phyloP scores from a whole-genome alignment of 2,113 vertebrate species.

The Pangasianodon gigas region DNA sequence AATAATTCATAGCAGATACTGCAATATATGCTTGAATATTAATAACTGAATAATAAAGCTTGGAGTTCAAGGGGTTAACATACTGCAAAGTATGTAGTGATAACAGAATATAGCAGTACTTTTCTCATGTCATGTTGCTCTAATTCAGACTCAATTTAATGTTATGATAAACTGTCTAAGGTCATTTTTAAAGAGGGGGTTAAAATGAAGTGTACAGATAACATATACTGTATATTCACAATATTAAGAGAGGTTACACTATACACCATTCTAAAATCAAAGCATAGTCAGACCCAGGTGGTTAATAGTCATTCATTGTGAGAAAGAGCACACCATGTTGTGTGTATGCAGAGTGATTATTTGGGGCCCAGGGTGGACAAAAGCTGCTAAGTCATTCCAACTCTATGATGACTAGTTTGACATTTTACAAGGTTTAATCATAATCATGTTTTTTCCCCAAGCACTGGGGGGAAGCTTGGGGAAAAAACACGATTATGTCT shows the following conservation, averaged over 20 bases:
- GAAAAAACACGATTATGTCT: background rate
- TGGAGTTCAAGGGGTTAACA: background rate
- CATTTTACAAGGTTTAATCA: slow-evolving; percentile 28
- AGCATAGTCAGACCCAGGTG: background rate
- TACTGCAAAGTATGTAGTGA: background rate
- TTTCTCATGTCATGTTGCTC: background rate
- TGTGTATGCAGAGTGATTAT: background rate
- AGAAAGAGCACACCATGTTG: background rate
- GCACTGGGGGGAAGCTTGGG: background rate
- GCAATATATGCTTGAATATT: background rate
- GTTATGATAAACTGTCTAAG: background rate
- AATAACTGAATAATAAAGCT: background rate
- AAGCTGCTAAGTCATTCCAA: slow-evolving; percentile 24
- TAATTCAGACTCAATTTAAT: background rate
- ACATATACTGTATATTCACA: background rate
- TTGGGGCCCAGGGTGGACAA: background rate
- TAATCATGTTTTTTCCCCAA: slow-evolving; percentile 2
- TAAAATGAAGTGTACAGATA: background rate
- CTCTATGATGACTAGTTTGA: slow-evolving; percentile 28
- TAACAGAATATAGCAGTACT: background rate
- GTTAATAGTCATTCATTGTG: slow-evolving; percentile 8
- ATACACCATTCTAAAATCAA: background rate
- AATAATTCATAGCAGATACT: background rate
- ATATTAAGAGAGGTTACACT: background rate
- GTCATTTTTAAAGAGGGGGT: background rate